These are phyloP conservation scores for Mastacembelus armatus DNA, from an alignment of 2,797 vertebrate species.

Conservation along the genomic window DNA sequence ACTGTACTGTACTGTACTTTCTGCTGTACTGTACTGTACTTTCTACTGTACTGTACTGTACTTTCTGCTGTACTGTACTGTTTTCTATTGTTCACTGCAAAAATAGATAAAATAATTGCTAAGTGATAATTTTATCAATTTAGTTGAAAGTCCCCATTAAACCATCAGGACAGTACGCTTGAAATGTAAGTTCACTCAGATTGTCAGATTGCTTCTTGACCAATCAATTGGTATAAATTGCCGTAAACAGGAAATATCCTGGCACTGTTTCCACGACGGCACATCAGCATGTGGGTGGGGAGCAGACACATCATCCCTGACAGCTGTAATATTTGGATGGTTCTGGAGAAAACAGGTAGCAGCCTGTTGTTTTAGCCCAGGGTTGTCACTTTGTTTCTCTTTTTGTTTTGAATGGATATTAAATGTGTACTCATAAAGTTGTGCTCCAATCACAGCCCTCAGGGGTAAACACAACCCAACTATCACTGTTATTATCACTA, in stretches of 20 bases:
- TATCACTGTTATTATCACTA: constrained; percentile 74
- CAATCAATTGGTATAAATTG: constrained; percentile 8
- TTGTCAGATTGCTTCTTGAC: constrained; percentile 4
- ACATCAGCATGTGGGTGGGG: constrained; percentile 24
- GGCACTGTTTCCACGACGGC: constrained; percentile 19
- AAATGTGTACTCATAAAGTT: constrained; percentile 62
- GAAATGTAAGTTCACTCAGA: not conserved
- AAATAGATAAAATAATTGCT: no score
- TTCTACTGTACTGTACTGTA: no score
- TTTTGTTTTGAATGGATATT: constrained; percentile 49
- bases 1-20: no score
- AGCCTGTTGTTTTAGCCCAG: constrained; percentile 41
- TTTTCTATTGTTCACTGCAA: no score
- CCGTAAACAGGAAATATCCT: constrained; percentile 18
- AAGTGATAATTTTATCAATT: no score
- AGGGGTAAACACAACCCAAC: constrained; percentile 71
- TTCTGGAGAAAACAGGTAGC: constrained; percentile 47
- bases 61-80: no score
- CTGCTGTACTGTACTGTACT: no score
- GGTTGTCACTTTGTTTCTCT: constrained; percentile 39
- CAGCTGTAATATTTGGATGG: constrained; percentile 49
- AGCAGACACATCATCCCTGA: constrained; percentile 21
- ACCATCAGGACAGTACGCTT: no score
- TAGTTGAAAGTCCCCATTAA: no score
- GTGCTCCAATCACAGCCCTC: constrained; percentile 37